A percentile compares a stretch with the other conserved stretches of the same genome.
phyloP scores from a whole-genome alignment of 2,888 invertebrate species.

The Sarcophaga caerulescens region DNA sequence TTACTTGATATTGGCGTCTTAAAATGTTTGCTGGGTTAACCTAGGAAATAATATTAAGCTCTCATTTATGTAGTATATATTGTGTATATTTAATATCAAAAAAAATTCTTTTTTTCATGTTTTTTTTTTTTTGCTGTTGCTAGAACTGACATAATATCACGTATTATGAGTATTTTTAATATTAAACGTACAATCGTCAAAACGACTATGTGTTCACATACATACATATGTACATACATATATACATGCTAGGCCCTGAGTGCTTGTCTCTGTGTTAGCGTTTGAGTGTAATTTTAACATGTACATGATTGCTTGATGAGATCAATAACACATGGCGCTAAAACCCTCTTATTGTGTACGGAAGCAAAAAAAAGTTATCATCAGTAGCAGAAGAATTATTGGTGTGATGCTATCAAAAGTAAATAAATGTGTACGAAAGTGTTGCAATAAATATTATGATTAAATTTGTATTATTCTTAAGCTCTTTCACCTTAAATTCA shows the following conservation, averaged over 20 bases:
- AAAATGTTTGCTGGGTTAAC: not conserved
- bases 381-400: not conserved
- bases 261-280: not conserved
- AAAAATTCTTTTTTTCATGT: not conserved
- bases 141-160: slow-evolving; percentile 49
- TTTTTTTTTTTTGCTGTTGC: slow-evolving; percentile 3
- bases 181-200: slow-evolving; percentile 53
- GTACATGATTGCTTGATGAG: slow-evolving; percentile 36
- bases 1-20: too few relatives aligned
- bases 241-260: not conserved
- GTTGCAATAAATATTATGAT: too few relatives aligned
- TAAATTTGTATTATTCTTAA: too few relatives aligned
- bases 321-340: slow-evolving; percentile 59
- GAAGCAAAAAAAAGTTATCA: too few relatives aligned
- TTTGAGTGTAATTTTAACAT: not conserved
- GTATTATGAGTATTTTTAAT: slow-evolving; percentile 60
- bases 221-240: slow-evolving; percentile 7
- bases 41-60: not conserved
- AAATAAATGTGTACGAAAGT: too few relatives aligned
- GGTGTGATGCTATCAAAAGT: not conserved
- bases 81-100: not conserved
- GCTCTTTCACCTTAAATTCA: too few relatives aligned
- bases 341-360: not conserved
- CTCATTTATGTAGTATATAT: not conserved
- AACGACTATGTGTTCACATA: slow-evolving; percentile 35